Conservation (phyloP, 2,888 invertebrate species). For the Axea sp. region DNA sequence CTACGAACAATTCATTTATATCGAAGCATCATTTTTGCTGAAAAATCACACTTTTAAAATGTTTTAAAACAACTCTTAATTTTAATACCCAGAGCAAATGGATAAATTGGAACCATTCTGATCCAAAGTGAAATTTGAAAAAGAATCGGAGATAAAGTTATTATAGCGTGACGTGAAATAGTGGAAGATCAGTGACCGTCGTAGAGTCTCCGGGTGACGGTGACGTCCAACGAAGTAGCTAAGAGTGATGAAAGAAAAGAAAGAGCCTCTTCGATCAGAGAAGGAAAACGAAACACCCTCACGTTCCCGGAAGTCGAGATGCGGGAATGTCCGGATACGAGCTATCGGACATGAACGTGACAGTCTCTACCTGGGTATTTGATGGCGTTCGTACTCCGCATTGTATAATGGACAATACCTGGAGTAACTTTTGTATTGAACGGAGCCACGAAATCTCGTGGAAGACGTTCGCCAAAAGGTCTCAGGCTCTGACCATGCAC, state of each 20-base stretch:
- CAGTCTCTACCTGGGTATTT: slow-evolving; percentile 42
- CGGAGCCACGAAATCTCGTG: slow-evolving; percentile 38
- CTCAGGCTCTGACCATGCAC: slow-evolving; percentile 74
- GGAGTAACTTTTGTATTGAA: slow-evolving; percentile 49
- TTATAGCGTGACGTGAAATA: slow-evolving; percentile 29
- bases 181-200: slow-evolving; percentile 47
- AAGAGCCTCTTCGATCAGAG: not conserved
- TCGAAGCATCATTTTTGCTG: no score
- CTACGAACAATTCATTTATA: no score
- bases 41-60: no score
- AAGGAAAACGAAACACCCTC: slow-evolving; percentile 66
- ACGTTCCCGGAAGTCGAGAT: slow-evolving; percentile 78
- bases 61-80: no score
- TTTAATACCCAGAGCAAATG: no score
- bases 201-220: slow-evolving; percentile 54
- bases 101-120: no score
- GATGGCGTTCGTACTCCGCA: slow-evolving; percentile 32
- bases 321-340: slow-evolving; percentile 76
- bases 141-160: no score
- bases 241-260: slow-evolving; percentile 3
- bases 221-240: slow-evolving; percentile 62
- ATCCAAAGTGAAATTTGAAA: no score
- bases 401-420: slow-evolving; percentile 38
- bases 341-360: slow-evolving; percentile 72
- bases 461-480: slow-evolving; percentile 75